Evolutionary conservation across 2,797 vertebrate genomes (phyloP), one percentile per base, ranked within the genome.

Genomic region (Tarsius wallacei): DNA sequence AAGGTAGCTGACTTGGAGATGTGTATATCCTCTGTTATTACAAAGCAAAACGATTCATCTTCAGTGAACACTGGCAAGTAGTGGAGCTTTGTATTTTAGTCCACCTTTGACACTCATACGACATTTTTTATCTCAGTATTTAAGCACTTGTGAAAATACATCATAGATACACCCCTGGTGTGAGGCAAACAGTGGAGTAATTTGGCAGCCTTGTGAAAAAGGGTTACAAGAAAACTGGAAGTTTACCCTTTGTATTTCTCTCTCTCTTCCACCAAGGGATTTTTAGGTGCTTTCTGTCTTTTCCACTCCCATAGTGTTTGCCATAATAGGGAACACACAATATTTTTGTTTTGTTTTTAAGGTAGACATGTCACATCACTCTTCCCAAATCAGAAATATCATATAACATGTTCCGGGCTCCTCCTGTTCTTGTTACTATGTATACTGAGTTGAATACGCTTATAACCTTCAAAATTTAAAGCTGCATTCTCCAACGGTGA

Each of bases 71-170:
- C 74, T 89, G 86, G 70, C 76, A 74, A 93, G 89, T 63, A 89
- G 83, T 21, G 36, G 55, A 95, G 76, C 55, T 87, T 82, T 91
- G 36, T 90, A 68, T 85, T 96, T 93, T 63, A 93, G 55, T 71
- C 84, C 77, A 93, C 96, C 87, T 94, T 84, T 96, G 91, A 97
- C 91, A 94, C 26, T 86, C 83, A 88, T 36, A 78, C 63, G 57
- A 91, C 15, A 95, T 57, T 80, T 95, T 98, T 95, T 91, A 96
- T 93, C 91, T 95, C 47, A 11, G 71, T 76, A 68, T 93, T 94
- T 87, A 96, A 94, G 87, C 95, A 96, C 91, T 94, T 96, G 83
- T 95, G 70, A 97, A 97, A 97, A 97, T 95, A 96, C 63, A 90
- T 71, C 93, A 87, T n/a, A 83, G 95, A 93, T 93, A 96, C 73